Percentiles rank a stretch among this genome's conserved stretches.
These are phyloP conservation scores for Aphelocoma coerulescens DNA, from an alignment of 2,113 vertebrate genomes.

Conservation along the genomic window DNA sequence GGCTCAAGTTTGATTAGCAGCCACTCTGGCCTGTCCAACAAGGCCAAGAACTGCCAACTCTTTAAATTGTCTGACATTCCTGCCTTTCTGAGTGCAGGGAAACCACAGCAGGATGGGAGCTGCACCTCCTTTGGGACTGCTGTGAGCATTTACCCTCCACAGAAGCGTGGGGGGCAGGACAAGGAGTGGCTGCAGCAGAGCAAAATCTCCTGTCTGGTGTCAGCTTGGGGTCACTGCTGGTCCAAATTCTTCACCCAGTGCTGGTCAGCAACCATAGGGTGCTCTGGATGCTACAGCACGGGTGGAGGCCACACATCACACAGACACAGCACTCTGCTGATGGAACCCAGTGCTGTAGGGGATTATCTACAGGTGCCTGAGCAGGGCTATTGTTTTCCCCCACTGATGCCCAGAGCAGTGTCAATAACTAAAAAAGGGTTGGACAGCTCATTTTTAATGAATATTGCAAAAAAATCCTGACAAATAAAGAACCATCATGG, in stretches of 20 bases:
- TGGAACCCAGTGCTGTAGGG: not conserved
- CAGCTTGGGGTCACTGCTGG: accelerated
- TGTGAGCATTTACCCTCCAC: not conserved
- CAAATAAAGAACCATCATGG: accelerated
- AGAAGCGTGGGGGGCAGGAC: not conserved
- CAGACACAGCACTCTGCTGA: not conserved
- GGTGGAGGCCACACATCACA: not conserved
- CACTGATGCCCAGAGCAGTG: not conserved
- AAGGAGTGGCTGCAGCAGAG: not conserved
- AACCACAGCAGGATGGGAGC: not conserved
- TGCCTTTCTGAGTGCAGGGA: not conserved
- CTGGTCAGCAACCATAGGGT: not conserved
- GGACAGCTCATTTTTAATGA: not conserved
- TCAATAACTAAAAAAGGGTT: not conserved
- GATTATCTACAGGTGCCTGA: not conserved
- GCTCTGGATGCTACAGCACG: not conserved
- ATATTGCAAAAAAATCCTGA: not conserved
- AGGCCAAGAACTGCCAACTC: not conserved
- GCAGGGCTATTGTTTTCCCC: not conserved
- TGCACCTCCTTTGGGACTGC: not conserved
- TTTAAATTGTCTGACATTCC: not conserved
- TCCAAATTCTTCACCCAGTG: not conserved
- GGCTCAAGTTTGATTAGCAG: not conserved
- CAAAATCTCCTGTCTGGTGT: not conserved
- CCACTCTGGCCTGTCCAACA: not conserved